Conservation (phyloP, 23 tunicate species). For the Halocynthia roretzi region DNA sequence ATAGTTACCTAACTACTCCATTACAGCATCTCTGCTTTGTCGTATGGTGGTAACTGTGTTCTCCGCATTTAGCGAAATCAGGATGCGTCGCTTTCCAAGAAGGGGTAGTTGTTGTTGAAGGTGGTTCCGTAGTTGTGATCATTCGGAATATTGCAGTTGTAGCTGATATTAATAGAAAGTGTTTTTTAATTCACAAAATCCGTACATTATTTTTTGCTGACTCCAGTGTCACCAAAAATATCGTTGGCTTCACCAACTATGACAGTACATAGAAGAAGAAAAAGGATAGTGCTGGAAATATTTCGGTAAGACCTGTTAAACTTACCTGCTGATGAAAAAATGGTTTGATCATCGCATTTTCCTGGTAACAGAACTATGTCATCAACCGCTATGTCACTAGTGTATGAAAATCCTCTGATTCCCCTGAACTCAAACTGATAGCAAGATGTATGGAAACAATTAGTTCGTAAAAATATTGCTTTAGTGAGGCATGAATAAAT, state of each 20-base stretch:
- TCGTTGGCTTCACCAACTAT: too few relatives aligned
- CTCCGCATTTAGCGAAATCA: constrained; percentile 3
- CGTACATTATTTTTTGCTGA: too few relatives aligned
- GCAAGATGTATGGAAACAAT: background rate
- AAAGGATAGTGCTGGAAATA: too few relatives aligned
- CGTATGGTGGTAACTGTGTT: background rate
- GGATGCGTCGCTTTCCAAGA: constrained; percentile 29
- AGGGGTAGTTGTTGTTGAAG: constrained; percentile 3
- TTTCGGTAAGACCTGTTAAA: background rate
- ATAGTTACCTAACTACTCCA: background rate
- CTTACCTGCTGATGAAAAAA: constrained; percentile 14
- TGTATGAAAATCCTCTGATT: constrained; percentile 7
- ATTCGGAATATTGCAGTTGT: constrained; percentile 12
- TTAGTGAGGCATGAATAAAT: background rate
- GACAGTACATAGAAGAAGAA: too few relatives aligned
- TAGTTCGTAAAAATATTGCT: too few relatives aligned
- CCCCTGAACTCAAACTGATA: constrained; percentile 29
- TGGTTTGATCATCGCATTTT: constrained; percentile 5
- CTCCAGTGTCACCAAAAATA: too few relatives aligned
- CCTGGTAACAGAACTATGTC: constrained; percentile 16
- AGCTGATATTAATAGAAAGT: background rate
- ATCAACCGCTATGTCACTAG: constrained; percentile 15
- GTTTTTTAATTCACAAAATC: too few relatives aligned
- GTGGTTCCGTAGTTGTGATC: constrained; percentile 5
- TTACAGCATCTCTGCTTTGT: constrained; percentile 11